A percentile compares a stretch with the other conserved stretches of the same genome.
These are phyloP conservation scores for Drosophila ercepeae DNA, from an alignment of 1,140 invertebrate genomes.

Conservation along the genomic window DNA sequence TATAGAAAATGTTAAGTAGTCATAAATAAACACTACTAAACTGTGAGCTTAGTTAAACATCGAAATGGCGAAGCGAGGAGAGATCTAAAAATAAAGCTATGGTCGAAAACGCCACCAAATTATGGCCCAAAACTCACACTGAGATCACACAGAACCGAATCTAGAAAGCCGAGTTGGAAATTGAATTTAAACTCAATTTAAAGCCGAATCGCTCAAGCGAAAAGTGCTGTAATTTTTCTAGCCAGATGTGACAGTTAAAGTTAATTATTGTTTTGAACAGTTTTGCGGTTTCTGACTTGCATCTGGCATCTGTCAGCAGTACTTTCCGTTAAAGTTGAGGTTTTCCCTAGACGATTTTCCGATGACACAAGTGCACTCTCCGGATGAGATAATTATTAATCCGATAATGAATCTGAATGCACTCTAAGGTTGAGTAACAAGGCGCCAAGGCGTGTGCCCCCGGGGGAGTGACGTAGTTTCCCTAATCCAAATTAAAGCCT, in stretches of 20 bases:
- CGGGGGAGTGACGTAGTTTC: conserved; percentile 12
- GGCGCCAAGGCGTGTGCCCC: not conserved
- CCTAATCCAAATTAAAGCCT: conserved; percentile 34
- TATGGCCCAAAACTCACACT: conserved; percentile 1
- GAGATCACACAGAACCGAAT: not conserved
- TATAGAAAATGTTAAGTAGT: conserved; percentile 67
- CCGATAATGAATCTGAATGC: conserved; percentile 12
- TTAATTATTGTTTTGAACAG: conserved; percentile 41
- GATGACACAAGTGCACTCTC: conserved; percentile 7
- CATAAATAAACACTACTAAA: conserved; percentile 80
- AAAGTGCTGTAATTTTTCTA: conserved; percentile 48
- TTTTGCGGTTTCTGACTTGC: conserved; percentile 17
- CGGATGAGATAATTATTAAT: conserved; percentile 27
- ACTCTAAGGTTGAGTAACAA: conserved; percentile 54
- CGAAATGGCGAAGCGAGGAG: not conserved
- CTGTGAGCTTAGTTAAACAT: conserved; percentile 64
- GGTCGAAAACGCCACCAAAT: conserved; percentile 6
- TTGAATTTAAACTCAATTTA: not conserved
- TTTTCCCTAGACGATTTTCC: conserved; percentile 18
- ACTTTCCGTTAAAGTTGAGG: conserved; percentile 3
- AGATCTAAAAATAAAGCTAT: conserved; percentile 53
- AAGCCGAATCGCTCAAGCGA: conserved; percentile 29
- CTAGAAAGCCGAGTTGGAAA: conserved; percentile 8
- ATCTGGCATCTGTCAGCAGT: conserved; percentile 30
- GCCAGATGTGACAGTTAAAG: conserved; percentile 9